Base-by-base conservation (phyloP, 2,797 vertebrate genomes). In the Botia kubotai region DNA sequence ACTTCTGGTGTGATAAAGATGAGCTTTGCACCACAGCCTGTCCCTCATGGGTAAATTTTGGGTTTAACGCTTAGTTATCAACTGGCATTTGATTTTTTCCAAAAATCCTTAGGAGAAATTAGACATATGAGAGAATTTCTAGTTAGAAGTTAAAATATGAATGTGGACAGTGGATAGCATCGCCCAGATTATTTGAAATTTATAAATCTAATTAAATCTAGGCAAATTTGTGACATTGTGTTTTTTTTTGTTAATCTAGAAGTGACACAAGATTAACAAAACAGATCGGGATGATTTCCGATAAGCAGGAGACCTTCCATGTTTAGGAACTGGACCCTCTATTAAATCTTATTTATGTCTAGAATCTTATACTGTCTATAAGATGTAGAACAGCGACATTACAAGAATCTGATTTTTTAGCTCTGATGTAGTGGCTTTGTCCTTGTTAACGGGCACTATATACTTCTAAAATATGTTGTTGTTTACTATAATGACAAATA, bases 1-100 rank as follows among this genome's bases (percentile, higher is more conserved):
- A 17, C 67, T 72, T 77, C 65, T 75, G 21, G 75, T 79, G 53
- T 67, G 58, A 87, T 12, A 72, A 58, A 79, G 39, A 60, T 39
- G 50, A 79, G 65, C 33, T 65, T 26, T 75, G 73, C 52, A 21
- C 58, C 76, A 50, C 65, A 57, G 55, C 77, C 13, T n/a, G 26
- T 23, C 23, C 1, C 33, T 60, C 50, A 48, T 63, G 5, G 33
- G 19, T 21, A 8, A 23, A 55, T 39, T 76, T 75, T 39, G 12
- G 43, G 43, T 46, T 6, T 6, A 43, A 43, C 0, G 4, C 6
- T 2, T 7, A 39, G 6, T 39, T 6, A 39, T 39, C 7, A 39
- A 39, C 36, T 6, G 5, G 36, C 36, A 39, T 39, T 39, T 39
- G 36, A 6, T 39, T 39, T 39, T 39, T 8, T 6, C 6, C 36